Evolutionary conservation across 2,888 invertebrate genomes (phyloP), one percentile per base, ranked within the genome.

Genomic region (Homarus gammarus): DNA sequence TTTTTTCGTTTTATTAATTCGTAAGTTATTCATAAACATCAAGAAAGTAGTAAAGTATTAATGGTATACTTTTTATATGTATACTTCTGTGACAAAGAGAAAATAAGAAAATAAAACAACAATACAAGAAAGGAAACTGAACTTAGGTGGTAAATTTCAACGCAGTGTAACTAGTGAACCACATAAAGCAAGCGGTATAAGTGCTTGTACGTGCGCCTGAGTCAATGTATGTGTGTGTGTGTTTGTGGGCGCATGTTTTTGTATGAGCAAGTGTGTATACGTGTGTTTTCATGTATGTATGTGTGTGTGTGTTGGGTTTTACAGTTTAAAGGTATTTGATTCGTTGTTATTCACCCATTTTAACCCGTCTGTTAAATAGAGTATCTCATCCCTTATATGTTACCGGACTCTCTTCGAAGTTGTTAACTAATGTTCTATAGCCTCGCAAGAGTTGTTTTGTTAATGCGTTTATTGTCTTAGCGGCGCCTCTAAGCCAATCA

Each of bases 181-280:
- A 27, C 2, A 64, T 27, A 12, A 64, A 64, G 22, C 64, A 27
- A 3, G 10, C 22, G 64, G 56, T 56, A 31, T 68, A 31, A 31
- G 72, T 73, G 73, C 38, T 18, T 38, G 38, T 73, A 40, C 73
- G 72, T 38, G 73, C 38, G 73, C 73, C 18, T 73, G 38, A 22
- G 56, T 56, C 15, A 5, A 27, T 75, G 75, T 75, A 18, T 49
- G 75, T 49, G 75, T 44, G 75, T 49, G 75, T 75, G 75, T 75
- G 75, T 75, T 18, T 22, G 64, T 49, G 75, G 22, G 75, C n/a
- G 75, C 27, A 49, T 75, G 75, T 75, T 44, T 75, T 18, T 22
- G 64, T 64, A 5, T 56, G 18, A 0, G 64, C 27, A 27, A 2
- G 64, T 64, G 64, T 64, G n/a, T 64, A 27, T 6, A 2, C 27